Conservation (phyloP, 2,888 invertebrate species). For the Sinhomidia bicolor region DNA sequence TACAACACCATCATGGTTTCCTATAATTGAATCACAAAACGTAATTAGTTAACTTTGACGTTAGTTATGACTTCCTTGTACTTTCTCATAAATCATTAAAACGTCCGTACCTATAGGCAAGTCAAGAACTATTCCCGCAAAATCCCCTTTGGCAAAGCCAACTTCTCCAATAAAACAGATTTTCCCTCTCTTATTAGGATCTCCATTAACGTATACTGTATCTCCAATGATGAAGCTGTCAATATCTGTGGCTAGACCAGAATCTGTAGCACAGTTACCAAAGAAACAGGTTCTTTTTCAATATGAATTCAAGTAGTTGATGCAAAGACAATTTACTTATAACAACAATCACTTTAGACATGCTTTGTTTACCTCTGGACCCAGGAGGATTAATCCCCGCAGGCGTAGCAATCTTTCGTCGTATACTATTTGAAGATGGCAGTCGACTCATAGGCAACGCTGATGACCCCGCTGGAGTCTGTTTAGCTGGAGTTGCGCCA, state of each 20-base stretch:
- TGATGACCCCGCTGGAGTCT: constrained; percentile 15
- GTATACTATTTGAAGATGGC: constrained; percentile 69
- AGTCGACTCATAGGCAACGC: constrained; percentile 57
- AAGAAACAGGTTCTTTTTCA: not conserved
- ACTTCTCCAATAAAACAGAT: constrained; percentile 97
- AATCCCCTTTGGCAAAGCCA: constrained; percentile 98
- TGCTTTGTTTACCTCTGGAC: constrained; percentile 70
- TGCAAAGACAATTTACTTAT: not conserved
- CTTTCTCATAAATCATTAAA: not conserved
- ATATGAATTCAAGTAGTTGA: not conserved
- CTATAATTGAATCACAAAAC: too few relatives aligned
- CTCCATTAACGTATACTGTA: constrained; percentile 95
- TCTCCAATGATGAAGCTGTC: constrained; percentile 98
- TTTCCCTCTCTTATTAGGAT: constrained; percentile 90
- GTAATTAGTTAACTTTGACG: constrained; percentile 69
- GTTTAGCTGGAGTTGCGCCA: constrained; percentile 42
- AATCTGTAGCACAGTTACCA: constrained; percentile 34
- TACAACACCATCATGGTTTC: constrained; percentile 98
- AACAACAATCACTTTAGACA: too few relatives aligned
- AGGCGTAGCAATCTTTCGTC: constrained; percentile 61
- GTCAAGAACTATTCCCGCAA: constrained; percentile 98
- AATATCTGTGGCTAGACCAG: constrained; percentile 51
- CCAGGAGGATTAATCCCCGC: constrained; percentile 60
- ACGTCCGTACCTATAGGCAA: constrained; percentile 91
- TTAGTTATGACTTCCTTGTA: not conserved